phyloP scores from a whole-genome alignment of 2,888 invertebrate species.

The Cheilosia vulpina region DNA sequence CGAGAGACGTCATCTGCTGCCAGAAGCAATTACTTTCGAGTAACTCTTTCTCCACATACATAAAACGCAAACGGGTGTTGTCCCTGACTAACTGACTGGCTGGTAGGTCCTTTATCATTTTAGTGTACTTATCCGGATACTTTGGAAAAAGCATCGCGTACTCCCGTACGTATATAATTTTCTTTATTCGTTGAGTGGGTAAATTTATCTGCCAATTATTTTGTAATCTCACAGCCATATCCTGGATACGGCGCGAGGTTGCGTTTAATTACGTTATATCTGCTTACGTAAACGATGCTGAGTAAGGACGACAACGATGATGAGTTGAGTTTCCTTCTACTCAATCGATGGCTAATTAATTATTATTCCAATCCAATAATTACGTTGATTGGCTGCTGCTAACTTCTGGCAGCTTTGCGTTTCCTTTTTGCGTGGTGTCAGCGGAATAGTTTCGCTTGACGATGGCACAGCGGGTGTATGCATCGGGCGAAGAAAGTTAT shows the following conservation, averaged over 20 bases:
- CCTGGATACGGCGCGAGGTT: slow-evolving; percentile 6
- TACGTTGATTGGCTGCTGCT: slow-evolving; percentile 68
- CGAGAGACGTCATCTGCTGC: slow-evolving; percentile 69
- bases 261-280: slow-evolving; percentile 62
- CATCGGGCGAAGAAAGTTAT: slow-evolving; percentile 29
- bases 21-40: slow-evolving; percentile 62
- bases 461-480: background rate
- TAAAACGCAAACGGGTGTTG: slow-evolving; percentile 45
- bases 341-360: slow-evolving; percentile 68
- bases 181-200: slow-evolving; percentile 36
- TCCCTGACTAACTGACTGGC: slow-evolving; percentile 50
- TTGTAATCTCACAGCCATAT: slow-evolving; percentile 36
- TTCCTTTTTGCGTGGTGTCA: slow-evolving; percentile 43
- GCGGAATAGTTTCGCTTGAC: slow-evolving; percentile 58
- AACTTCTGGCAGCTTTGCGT: slow-evolving; percentile 29
- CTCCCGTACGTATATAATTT: slow-evolving; percentile 48
- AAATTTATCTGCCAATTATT: slow-evolving; percentile 64
- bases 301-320: slow-evolving; percentile 36
- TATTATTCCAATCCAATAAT: slow-evolving; percentile 74
- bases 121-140: slow-evolving; percentile 6
- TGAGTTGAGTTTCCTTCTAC: slow-evolving; percentile 32
- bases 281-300: slow-evolving; percentile 49
- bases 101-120: slow-evolving; percentile 51
- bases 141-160: slow-evolving; percentile 19
- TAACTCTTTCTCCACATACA: slow-evolving; percentile 10